phyloP scores from a whole-genome alignment of 2,888 invertebrate genomes.

The Choristoneura rosaceana region DNA sequence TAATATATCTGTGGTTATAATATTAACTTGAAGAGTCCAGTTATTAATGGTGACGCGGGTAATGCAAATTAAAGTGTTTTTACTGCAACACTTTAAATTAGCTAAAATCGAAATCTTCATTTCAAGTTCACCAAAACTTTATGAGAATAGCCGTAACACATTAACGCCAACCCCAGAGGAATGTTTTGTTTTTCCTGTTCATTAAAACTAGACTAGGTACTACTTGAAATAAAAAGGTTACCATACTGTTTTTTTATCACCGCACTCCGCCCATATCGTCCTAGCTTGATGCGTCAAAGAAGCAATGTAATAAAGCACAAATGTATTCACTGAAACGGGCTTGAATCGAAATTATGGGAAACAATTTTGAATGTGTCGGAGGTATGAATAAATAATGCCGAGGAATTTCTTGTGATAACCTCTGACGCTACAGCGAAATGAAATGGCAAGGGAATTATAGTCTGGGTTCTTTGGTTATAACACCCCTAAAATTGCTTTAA shows the following conservation, averaged over 20 bases:
- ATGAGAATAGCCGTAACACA: no score
- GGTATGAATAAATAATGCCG: constrained; percentile 23
- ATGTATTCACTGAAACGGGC: constrained; percentile 53
- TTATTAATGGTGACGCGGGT: no score
- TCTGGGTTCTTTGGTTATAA: no score
- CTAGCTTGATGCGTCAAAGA: constrained; percentile 62
- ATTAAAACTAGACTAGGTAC: not conserved
- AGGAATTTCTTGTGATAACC: not conserved
- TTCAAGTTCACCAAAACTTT: no score
- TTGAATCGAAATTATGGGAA: constrained; percentile 48
- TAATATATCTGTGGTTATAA: no score
- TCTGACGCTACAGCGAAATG: not conserved
- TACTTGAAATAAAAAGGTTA: not conserved
- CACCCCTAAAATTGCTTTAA: not conserved
- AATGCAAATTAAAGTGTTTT: no score
- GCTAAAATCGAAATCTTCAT: no score
- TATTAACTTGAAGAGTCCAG: no score
- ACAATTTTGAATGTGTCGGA: constrained; percentile 46
- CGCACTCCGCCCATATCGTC: constrained; percentile 45
- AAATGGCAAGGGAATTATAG: not conserved
- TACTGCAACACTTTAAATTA: no score
- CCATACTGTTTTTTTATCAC: constrained; percentile 1
- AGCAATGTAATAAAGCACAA: constrained; percentile 68
- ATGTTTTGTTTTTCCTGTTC: no score
- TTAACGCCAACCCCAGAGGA: no score